These are phyloP conservation scores for mouse (Mus musculus) DNA, from an alignment of 2,113 vertebrate species.

Conservation along the genomic window GRCm39 chr8:79657001-79657500, in stretches of 20 bases:
- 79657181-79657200: background rate
- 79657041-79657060: background rate
- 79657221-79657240: background rate
- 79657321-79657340: conserved; percentile 30
- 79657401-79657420: background rate
- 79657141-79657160: background rate
- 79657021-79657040: background rate
- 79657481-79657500: background rate
- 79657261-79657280: background rate
- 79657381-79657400: background rate
- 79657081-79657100: background rate
- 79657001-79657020: background rate
- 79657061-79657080: background rate
- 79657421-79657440: background rate
- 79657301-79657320: background rate
- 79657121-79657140: background rate
- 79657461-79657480: background rate
- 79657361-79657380: background rate
- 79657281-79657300: background rate
- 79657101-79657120: background rate
- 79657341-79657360: background rate
- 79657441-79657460: background rate
- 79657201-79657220: background rate
- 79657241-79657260: background rate
- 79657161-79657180: background rate